phyloP scores from a whole-genome alignment of 1,140 invertebrate species.

The Drosophila kurseongensis region DNA sequence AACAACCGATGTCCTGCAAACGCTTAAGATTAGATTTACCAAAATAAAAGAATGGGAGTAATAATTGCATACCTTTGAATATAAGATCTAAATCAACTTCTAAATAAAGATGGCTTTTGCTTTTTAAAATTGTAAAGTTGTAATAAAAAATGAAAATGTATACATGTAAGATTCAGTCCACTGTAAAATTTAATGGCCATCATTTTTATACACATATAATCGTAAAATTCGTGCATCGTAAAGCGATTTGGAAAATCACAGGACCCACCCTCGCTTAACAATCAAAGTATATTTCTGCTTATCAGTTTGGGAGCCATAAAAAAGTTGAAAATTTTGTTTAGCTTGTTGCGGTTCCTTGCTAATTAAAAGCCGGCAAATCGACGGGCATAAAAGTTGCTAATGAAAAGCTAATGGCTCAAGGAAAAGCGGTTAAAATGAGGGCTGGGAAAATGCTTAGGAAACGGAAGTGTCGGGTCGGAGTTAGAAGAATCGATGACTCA shows the following conservation, averaged over 20 bases:
- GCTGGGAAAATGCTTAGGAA: constrained; percentile 12
- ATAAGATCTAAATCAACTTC: too few species aligned
- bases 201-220: constrained; percentile 25
- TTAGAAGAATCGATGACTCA: constrained; percentile 44
- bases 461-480: constrained; percentile 1
- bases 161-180: not conserved
- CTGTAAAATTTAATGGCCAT: constrained; percentile 19
- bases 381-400: constrained; percentile 54
- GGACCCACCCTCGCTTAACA: not conserved
- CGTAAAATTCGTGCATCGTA: constrained; percentile 29
- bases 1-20: too few species aligned
- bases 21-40: too few species aligned
- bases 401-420: constrained; percentile 54
- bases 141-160: not conserved
- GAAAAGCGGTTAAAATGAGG: constrained; percentile 29
- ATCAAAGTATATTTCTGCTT: constrained; percentile 43
- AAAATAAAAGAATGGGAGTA: too few species aligned
- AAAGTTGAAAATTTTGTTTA: constrained; percentile 34
- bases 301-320: constrained; percentile 39
- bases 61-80: too few species aligned
- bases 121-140: too few species aligned
- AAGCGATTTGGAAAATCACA: constrained; percentile 30
- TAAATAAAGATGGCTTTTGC: too few species aligned
- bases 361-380: constrained; percentile 60
- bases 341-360: constrained; percentile 37